Evolutionary conservation across 2,888 invertebrate genomes (phyloP).

Genomic region (Heliconius sara): DNA sequence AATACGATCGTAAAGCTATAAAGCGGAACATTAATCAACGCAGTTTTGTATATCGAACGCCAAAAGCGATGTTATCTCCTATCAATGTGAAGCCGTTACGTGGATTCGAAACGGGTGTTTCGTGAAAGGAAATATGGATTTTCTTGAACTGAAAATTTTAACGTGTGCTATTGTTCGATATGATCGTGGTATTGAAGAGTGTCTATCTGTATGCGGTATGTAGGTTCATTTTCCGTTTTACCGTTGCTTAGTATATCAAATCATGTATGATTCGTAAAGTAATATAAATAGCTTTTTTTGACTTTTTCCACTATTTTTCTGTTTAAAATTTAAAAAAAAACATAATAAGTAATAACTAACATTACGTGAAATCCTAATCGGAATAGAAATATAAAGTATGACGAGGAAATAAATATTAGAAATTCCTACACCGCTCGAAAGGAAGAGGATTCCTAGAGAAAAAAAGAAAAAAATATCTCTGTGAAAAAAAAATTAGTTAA

Average conservation of each 20-base stretch:
- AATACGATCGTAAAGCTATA: conserved; percentile 57
- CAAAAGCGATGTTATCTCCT: conserved; percentile 71
- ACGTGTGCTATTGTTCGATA: conserved; percentile 22
- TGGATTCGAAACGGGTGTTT: conserved; percentile 47
- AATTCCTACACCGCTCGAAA: background rate
- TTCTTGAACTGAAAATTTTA: conserved; percentile 39
- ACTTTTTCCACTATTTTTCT: background rate
- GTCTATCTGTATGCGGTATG: background rate
- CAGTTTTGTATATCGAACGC: conserved; percentile 77
- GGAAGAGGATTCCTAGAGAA: background rate
- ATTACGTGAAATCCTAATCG: background rate
- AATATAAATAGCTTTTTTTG: background rate
- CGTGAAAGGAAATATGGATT: conserved; percentile 46
- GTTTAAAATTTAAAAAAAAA: background rate
- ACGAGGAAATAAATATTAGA: background rate
- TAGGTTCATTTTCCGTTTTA: background rate
- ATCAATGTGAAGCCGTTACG: conserved; percentile 64
- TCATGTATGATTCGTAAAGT: background rate
- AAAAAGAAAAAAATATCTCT: background rate
- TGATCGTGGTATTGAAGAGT: background rate
- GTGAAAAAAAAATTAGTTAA: background rate
- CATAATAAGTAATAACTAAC: background rate
- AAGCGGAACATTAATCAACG: conserved; percentile 74
- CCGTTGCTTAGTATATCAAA: background rate
- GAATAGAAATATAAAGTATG: background rate